Evolutionary conservation across 2,888 invertebrate genomes (phyloP).

Genomic region (Clivina fossor): DNA sequence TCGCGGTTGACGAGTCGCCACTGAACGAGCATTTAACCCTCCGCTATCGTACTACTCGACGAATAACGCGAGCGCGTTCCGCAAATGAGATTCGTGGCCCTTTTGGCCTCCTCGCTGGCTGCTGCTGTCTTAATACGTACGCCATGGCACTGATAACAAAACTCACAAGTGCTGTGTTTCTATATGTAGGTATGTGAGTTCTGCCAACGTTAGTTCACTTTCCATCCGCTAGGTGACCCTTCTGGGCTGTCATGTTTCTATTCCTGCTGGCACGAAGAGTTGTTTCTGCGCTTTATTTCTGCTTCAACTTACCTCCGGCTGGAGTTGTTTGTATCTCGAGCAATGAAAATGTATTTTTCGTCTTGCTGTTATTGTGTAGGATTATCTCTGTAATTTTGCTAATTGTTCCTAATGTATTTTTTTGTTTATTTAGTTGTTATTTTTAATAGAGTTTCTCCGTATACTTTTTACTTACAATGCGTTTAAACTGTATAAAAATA

Average conservation of each 20-base stretch:
- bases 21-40: not conserved
- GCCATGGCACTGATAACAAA: constrained; percentile 9
- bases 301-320: no score
- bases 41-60: constrained; percentile 4
- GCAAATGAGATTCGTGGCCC: constrained; percentile 7
- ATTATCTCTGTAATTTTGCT: constrained; percentile 13
- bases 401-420: constrained; percentile 1
- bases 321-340: not conserved
- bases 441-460: not conserved
- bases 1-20: not conserved
- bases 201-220: not conserved
- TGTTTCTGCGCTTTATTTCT: not conserved
- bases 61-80: constrained; percentile 14
- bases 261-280: no score
- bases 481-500: no score
- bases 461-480: no score
- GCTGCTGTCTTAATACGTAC: constrained; percentile 16
- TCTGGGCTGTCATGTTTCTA: no score
- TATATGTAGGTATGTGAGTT: constrained; percentile 5
- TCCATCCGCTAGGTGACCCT: not conserved
- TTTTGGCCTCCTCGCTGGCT: no score
- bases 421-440: not conserved
- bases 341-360: not conserved
- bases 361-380: not conserved
- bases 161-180: constrained; percentile 9